A percentile compares a stretch with the other conserved stretches of the same genome.
Evolutionary conservation across 2,888 invertebrate species (phyloP).

Genomic region (Agonopterix subpropinquella): DNA sequence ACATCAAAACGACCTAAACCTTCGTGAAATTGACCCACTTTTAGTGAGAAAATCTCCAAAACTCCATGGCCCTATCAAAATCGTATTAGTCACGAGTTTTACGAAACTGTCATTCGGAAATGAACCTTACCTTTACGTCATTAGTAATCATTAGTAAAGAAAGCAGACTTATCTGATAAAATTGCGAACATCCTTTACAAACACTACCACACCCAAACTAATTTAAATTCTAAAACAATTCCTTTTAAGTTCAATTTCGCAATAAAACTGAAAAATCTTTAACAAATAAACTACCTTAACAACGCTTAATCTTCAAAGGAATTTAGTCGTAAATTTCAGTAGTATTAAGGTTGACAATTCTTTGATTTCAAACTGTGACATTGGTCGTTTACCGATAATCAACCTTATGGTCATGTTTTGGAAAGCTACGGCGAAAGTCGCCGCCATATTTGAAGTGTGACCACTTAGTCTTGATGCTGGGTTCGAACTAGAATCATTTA

Average conservation of each 20-base stretch:
- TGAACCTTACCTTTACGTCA: conserved; percentile 38
- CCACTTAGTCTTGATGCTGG: conserved; percentile 48
- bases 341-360: conserved; percentile 5
- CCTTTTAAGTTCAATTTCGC: conserved; percentile 9
- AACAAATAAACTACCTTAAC: no score
- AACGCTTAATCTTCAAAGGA: conserved; percentile 6
- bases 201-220: conserved; percentile 6
- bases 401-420: conserved; percentile 45
- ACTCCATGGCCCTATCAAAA: conserved; percentile 38
- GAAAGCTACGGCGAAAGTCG: conserved; percentile 71
- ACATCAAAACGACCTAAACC: conserved; percentile 1
- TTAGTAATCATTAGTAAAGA: conserved; percentile 45
- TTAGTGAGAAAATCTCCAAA: conserved; percentile 9
- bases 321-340: conserved; percentile 21
- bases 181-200: conserved; percentile 20
- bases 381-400: conserved; percentile 30
- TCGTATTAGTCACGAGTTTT: conserved; percentile 31
- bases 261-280: background rate
- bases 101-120: conserved; percentile 19
- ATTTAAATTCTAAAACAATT: background rate
- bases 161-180: conserved; percentile 25
- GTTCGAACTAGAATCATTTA: background rate
- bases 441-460: conserved; percentile 43
- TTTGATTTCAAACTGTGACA: conserved; percentile 14
- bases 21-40: conserved; percentile 18